These are phyloP conservation scores for Bergia sp. DNA, from an alignment of 92 coral and sea anemone species.

Conservation along the genomic window DNA sequence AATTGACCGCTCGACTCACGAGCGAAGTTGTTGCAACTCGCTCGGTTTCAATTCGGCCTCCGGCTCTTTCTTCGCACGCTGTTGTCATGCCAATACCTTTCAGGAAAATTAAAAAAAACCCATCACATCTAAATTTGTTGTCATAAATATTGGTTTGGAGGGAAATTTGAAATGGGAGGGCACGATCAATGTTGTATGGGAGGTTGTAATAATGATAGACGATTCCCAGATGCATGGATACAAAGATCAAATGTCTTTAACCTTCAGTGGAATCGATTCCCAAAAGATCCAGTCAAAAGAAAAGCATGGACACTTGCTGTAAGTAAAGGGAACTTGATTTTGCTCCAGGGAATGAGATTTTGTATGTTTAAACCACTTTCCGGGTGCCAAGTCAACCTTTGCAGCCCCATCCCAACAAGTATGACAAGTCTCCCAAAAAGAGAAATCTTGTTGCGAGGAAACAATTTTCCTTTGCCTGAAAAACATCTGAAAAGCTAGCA, in stretches of 20 bases:
- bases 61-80: too few species aligned
- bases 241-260: slow-evolving; percentile 6
- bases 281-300: neutral
- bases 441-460: neutral
- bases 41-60: too few species aligned
- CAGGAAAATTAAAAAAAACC: too few species aligned
- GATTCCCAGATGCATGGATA: neutral
- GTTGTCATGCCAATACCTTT: too few species aligned
- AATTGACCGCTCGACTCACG: too few species aligned
- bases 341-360: neutral
- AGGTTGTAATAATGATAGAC: slow-evolving; percentile 6
- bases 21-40: too few species aligned
- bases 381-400: slow-evolving; percentile 23
- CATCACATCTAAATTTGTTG: neutral
- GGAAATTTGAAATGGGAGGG: neutral
- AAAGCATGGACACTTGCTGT: neutral
- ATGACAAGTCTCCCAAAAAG: neutral
- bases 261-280: neutral
- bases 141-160: neutral
- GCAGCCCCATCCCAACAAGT: slow-evolving; percentile 15
- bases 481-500: neutral
- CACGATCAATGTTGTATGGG: slow-evolving; percentile 39
- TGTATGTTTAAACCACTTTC: slow-evolving; percentile 24
- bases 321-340: slow-evolving; percentile 13
- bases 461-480: neutral